Percentiles rank a stretch among this genome's conserved stretches.
These are phyloP conservation scores for Gymnocypris eckloni DNA, from an alignment of 2,797 vertebrate genomes.

Conservation along the genomic window DNA sequence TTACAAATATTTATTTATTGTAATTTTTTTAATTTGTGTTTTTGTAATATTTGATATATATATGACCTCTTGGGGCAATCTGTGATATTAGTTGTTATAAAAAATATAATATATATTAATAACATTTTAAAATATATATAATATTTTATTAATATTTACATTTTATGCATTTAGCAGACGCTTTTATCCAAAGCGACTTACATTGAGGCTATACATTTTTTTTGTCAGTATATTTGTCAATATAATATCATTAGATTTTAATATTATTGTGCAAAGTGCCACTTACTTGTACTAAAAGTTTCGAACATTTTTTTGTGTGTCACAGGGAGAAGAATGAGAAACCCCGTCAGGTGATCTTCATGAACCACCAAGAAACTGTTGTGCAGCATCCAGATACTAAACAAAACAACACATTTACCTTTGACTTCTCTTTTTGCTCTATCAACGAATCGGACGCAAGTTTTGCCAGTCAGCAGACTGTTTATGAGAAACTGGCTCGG, in stretches of 20 bases:
- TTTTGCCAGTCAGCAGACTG: slow-evolving; percentile 83
- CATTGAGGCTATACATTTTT: no score
- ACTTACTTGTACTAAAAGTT: background rate
- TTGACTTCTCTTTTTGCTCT: slow-evolving; percentile 92
- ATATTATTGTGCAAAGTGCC: background rate
- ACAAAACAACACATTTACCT: slow-evolving; percentile 84
- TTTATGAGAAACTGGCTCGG: slow-evolving; percentile 85
- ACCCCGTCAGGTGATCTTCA: slow-evolving; percentile 81
- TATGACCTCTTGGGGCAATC: background rate
- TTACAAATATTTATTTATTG: background rate
- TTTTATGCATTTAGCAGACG: no score
- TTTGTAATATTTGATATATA: no score
- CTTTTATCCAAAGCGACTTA: no score
- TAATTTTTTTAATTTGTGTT: background rate
- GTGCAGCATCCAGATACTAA: slow-evolving; percentile 86
- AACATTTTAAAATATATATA: no score
- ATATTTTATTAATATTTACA: no score
- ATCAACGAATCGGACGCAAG: slow-evolving; percentile 77
- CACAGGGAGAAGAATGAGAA: slow-evolving; percentile 86
- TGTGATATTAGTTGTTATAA: background rate
- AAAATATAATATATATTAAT: background rate
- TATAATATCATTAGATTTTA: no score
- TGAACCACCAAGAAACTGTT: slow-evolving; percentile 81
- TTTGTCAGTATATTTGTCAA: no score
- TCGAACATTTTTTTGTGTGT: background rate